Base-by-base conservation (phyloP, 2,888 invertebrate species). In the Podabrus alpinus region DNA sequence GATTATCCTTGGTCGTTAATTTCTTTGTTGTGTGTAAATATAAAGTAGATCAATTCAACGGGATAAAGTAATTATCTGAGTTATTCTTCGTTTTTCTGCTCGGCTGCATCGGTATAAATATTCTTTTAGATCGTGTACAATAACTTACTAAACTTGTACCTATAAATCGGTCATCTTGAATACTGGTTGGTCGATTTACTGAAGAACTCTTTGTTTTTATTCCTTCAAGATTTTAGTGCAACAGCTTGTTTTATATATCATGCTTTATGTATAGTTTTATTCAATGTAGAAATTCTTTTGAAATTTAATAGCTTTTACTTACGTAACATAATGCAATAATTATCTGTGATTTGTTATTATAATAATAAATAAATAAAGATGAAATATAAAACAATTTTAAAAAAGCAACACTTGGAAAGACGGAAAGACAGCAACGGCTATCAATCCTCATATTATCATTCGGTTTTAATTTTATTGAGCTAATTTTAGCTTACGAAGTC, bases 11-110 rank as follows among this genome's bases (percentile, higher is more conserved):
- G 84, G 86, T 86, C 45, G 19, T 64, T 64, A 64, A 64, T 64
- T 64, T 64, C 62, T 64, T 64, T 64, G 62, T 64, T 64, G 17
- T 16, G 61, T 61, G 17, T 19, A 69, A 70, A 72, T 72, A 75
- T 67, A 70, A 72, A 75, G 72, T 72, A 72, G 75, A 75, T 73
- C 72, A 72, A 67, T 75, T 70, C 67, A 80, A 82, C 80, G 80
- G 83, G 84, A 85, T 86, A 84, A 85, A 85, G 86, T 86, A 86
- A 86, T 86, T 86, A 86, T 84, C 81, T 84, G 80, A 81, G 84
- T 85, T 85, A 86, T 86, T 86, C 83, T 84, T 85, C 85, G 86
- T 87, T 86, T 86, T 86, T 87, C 85, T 86, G 86, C 84, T 85
- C 83, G 84, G 83, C 82, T 84, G 84, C 83, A 84, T 84, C 84